Base-by-base conservation (phyloP, 2,888 invertebrate genomes). In the Drosophila formosana region DNA sequence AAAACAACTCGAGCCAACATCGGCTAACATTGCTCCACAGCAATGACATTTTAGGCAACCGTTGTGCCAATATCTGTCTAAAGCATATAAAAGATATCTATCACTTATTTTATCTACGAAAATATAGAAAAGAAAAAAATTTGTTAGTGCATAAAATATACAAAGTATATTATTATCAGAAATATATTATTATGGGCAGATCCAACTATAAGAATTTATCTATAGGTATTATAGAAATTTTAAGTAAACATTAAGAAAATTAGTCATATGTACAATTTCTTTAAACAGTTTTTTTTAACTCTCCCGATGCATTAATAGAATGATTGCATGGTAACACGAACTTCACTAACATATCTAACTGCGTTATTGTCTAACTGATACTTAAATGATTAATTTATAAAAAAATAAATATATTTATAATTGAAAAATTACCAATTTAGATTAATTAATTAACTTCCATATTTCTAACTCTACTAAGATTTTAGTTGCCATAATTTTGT, bases 51-150 rank as follows among this genome's bases (percentile, higher is more conserved):
- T 98, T 90, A 98, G 95, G 93, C 98, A 98, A 88, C 96, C 95
- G 94, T 97, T 97, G 94, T 98, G 98, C 98, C 98, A 98, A 93
- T 97, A 98, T 93, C 97, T 94, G 94, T 98, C 98, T 92, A 98
- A 94, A 86, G 98, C 98, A 93, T 97, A 96, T 79, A 98, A 94
- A 82, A 98, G 95, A 94, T 96, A 98, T 93, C 98, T 95, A 94
- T 98, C 98, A 89, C 96, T 95, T 92, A 98, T 98, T 94, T 97
- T 96, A 84, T 92, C 92, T 92, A 80, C n/a, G 72, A 78, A 61
- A 71, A 73, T 37, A 41, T 2, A 64, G 51, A 67, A 46, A 58
- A 64, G 43, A 67, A 68, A 63, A n/a, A 41, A 49, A 57, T 39
- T 25, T n/a, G 18, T 74, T 74, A 75, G 71, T 58, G n/a, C 11